Base-by-base conservation (phyloP, 2,888 invertebrate species). In the Leptodirus hochenwartii region DNA sequence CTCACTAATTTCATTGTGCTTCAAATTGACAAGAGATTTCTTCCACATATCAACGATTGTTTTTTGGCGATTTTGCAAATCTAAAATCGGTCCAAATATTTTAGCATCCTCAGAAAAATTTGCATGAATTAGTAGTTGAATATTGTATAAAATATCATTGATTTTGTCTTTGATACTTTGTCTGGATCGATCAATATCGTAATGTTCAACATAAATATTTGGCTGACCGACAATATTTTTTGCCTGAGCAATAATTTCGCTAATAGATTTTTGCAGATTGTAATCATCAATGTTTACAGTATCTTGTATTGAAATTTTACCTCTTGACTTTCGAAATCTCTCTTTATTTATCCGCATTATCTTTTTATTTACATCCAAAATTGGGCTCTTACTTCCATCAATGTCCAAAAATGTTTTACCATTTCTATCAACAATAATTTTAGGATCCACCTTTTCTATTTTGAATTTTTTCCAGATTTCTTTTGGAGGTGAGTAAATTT, bases 31-130 rank as follows among this genome's bases (percentile, higher is more conserved):
- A 9, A 52, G 31, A 3, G 44, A 24, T 13, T 47, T 40, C 26
- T 49, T 50, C 53, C 53, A 54, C 16, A 50, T 48, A 25, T 46
- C 40, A 1, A 46, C 43, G 4, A 50, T 38, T 0, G 44, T 40
- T 4, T 40, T 39, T 31, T 51, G 51, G 17, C 51, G 40, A 15
- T 42, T 40, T 31, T 54, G 47, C 6, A 53, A 32, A 32, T 47
- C 46, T 1, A 45, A 36, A 5, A 54, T 28, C 9, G 47, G 41
- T 10, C 46, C 44, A 33, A 44, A 46, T 13, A 53, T 41, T 5
- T 42, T 33, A 4, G 44, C 40, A 30, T 51, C 49, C 22, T 43
- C 39, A 5, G 42, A 42, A 11, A 47, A 43, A 33, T 51, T 44
- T 22, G 47, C 37, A 28, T 46, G 43, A 4, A 51, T 41, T 24